Base-by-base conservation (phyloP, 2,888 invertebrate genomes). In the Melinopterus prodromus region DNA sequence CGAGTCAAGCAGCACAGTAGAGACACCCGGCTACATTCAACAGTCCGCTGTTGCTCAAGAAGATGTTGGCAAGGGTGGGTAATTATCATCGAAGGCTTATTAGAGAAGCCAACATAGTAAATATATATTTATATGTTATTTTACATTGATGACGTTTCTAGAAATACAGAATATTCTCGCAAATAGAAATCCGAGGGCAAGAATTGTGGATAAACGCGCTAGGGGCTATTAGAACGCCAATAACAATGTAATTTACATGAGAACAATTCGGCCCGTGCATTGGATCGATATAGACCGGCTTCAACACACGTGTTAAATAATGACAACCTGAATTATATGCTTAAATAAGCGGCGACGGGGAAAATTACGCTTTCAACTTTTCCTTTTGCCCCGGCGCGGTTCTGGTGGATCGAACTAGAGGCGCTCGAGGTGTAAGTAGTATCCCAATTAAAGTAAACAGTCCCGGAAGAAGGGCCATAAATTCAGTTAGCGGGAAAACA, bases 401-500 rank as follows among this genome's bases (percentile, higher is more conserved):
- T 74, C 36, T 36, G 35, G n/a, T 15, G 74, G 36, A n/a, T 74
- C 12, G 36, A 74, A 35, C n/a, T 14, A n/a, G 37, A 26, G 74
- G 74, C 35, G 12, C 5, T 53, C 53, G 53, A 53, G 53, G 53
- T 53, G 53, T 53, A 53, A 53, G 53, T 53, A 53, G 53, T 53
- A 53, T 53, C 53, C 53, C 53, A 53, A 53, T 74, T 74, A 37
- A n/a, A 37, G 74, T 74, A 74, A 74, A 74, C 74, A 74, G 74
- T 74, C 37, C 37, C 37, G 35, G 37, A 74, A 74, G 36, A 74
- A 74, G 37, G 74, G 36, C 74, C 74, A 74, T 74, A 74, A 74
- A 74, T 74, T 74, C 74, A 36, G 35, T 35, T 53, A 53, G 74
- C 74, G 37, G 37, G 74, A 74, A 71, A 74, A 74, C 74, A 74